These are phyloP conservation scores for Troglohyphantes excavatus DNA, from an alignment of 2,888 invertebrate species.

Conservation along the genomic window DNA sequence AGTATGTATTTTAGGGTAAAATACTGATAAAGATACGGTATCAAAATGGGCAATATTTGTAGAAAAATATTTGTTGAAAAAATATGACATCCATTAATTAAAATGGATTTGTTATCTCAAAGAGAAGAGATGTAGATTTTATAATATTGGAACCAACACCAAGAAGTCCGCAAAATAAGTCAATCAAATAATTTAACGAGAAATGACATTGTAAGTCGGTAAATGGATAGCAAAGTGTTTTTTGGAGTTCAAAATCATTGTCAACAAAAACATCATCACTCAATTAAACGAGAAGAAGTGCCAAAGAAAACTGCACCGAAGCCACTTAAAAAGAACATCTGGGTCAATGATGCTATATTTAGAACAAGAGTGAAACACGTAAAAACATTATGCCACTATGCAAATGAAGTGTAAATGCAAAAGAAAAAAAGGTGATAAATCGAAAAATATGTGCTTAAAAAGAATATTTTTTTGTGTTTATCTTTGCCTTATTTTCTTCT, in stretches of 20 bases:
- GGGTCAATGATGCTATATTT: constrained; percentile 56
- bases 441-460: constrained; percentile 46
- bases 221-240: not conserved
- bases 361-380: constrained; percentile 46
- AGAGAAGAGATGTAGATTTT: too few relatives aligned
- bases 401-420: constrained; percentile 50
- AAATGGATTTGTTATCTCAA: too few relatives aligned
- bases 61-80: too few relatives aligned
- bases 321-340: constrained; percentile 15
- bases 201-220: not conserved
- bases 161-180: too few relatives aligned
- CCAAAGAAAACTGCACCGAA: constrained; percentile 4
- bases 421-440: constrained; percentile 37
- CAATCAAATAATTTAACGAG: not conserved
- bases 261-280: constrained; percentile 1
- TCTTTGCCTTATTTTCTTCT: constrained; percentile 34
- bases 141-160: too few relatives aligned
- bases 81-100: too few relatives aligned
- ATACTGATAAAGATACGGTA: too few relatives aligned
- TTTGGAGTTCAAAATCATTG: not conserved
- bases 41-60: too few relatives aligned
- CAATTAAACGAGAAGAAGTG: constrained; percentile 20
- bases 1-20: too few relatives aligned
- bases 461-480: constrained; percentile 7
- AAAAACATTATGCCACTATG: constrained; percentile 52